Conservation (phyloP, 2,888 invertebrate genomes). For the Cotesia congregata region DNA sequence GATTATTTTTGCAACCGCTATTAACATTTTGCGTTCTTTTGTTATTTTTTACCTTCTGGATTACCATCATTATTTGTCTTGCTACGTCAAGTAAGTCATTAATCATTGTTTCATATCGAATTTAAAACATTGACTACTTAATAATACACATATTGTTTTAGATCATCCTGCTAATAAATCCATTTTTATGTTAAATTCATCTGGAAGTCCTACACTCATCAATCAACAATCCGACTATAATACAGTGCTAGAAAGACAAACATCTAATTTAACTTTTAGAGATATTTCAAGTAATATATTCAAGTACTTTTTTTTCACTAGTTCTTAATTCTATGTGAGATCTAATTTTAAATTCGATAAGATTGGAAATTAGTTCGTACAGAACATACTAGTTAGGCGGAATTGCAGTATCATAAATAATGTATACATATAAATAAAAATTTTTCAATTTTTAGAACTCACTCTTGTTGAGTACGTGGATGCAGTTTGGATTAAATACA, state of each 20-base stretch:
- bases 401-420: no score
- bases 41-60: constrained; percentile 88
- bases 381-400: no score
- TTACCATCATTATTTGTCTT: constrained; percentile 85
- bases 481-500: constrained; percentile 86
- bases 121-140: constrained; percentile 9
- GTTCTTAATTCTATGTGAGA: constrained; percentile 22
- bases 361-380: neutral
- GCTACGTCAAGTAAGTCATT: constrained; percentile 85
- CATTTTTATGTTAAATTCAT: constrained; percentile 48
- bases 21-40: constrained; percentile 85
- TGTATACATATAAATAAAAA: no score
- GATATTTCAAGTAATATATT: constrained; percentile 62
- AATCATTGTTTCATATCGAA: constrained; percentile 26
- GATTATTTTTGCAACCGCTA: constrained; percentile 86
- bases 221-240: constrained; percentile 53
- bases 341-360: constrained; percentile 9
- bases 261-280: constrained; percentile 55
- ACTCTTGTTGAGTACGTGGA: constrained; percentile 81
- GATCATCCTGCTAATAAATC: constrained; percentile 68
- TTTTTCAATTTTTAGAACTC: constrained; percentile 70
- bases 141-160: constrained; percentile 47
- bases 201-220: constrained; percentile 49
- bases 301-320: constrained; percentile 23
- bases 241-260: constrained; percentile 52